Conservation (phyloP, 2,888 invertebrate species). For the Papilio gigon region DNA sequence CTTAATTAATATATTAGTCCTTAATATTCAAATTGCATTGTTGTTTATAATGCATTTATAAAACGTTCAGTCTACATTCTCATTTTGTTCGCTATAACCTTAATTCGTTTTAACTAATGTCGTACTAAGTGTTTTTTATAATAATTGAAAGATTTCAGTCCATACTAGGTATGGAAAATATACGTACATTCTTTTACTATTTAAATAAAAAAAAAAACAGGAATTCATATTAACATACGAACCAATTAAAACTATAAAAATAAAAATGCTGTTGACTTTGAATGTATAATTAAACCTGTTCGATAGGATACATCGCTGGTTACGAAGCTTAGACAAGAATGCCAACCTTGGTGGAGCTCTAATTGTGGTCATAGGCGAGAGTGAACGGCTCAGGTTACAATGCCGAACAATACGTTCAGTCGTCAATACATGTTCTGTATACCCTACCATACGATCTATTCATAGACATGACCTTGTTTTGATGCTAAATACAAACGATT, state of each 20-base stretch:
- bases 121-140: not conserved
- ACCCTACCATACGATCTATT: constrained; percentile 45
- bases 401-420: constrained; percentile 57
- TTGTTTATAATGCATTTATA: too few relatives aligned
- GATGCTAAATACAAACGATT: constrained; percentile 14
- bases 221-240: constrained; percentile 15
- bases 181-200: not conserved
- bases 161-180: not conserved
- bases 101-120: too few relatives aligned
- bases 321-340: constrained; percentile 48
- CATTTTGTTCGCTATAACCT: too few relatives aligned
- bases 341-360: constrained; percentile 61
- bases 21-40: too few relatives aligned
- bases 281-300: constrained; percentile 30
- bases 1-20: too few relatives aligned
- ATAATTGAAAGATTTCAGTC: not conserved
- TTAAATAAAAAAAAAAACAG: constrained; percentile 1
- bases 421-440: constrained; percentile 53
- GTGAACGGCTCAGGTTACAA: constrained; percentile 63
- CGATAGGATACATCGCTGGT: constrained; percentile 38
- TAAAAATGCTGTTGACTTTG: constrained; percentile 26
- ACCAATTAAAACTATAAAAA: not conserved
- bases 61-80: too few relatives aligned
- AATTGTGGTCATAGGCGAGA: constrained; percentile 58
- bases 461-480: constrained; percentile 31